Percentiles rank a stretch among this genome's conserved stretches.
These are phyloP conservation scores for Vanessa cardui DNA, from an alignment of 2,888 invertebrate genomes.

Conservation along the genomic window DNA sequence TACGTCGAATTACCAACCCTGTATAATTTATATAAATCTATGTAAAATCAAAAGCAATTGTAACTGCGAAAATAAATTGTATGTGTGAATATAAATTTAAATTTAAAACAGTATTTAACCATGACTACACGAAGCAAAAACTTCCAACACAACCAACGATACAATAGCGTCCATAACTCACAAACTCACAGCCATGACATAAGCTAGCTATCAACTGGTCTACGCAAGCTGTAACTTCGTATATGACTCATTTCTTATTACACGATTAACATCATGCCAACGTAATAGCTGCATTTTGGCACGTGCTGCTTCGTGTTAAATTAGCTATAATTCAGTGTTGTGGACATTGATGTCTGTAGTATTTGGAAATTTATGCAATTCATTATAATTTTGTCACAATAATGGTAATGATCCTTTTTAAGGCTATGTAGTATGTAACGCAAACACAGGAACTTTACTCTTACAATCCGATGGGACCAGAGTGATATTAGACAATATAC, in stretches of 20 bases:
- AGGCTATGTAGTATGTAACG: too few species aligned
- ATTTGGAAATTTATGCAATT: background rate
- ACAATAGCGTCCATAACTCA: conserved; percentile 2
- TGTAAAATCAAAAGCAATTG: too few species aligned
- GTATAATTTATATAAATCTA: too few species aligned
- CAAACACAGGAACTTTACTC: too few species aligned
- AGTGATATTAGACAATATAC: too few species aligned
- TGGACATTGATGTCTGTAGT: conserved; percentile 2
- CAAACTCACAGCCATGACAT: conserved; percentile 4
- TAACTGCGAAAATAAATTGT: too few species aligned
- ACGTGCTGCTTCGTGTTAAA: conserved; percentile 28
- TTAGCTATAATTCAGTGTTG: conserved; percentile 21
- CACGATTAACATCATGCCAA: conserved; percentile 30
- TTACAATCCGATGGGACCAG: too few species aligned
- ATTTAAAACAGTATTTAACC: too few species aligned
- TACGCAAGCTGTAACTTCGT: conserved; percentile 23
- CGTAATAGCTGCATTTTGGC: conserved; percentile 32
- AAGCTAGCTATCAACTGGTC: conserved; percentile 18
- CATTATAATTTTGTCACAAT: background rate
- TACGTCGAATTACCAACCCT: too few species aligned
- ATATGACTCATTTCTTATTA: conserved; percentile 34
- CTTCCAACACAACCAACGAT: background rate
- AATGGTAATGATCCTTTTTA: too few species aligned
- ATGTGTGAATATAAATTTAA: too few species aligned
- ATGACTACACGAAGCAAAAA: background rate